Conservation (phyloP, 1,140 invertebrate species). For the Liolophura sinensis region DNA sequence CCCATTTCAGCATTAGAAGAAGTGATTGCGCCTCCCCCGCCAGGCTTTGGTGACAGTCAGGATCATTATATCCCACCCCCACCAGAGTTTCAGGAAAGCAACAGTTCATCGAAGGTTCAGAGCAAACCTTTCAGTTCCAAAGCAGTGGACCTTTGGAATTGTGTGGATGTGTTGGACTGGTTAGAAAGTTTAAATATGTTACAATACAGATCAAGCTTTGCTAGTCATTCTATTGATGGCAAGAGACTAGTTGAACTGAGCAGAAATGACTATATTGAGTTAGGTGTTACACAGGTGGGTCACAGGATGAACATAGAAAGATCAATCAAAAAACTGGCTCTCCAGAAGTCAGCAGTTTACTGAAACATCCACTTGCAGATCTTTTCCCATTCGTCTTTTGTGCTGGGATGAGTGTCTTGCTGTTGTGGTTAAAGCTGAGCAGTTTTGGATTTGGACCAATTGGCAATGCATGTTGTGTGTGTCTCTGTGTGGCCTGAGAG, state of each 20-base stretch:
- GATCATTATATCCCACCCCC: constrained; percentile 40
- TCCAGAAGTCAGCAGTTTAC: background rate
- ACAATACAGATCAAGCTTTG: constrained; percentile 52
- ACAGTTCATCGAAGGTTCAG: constrained; percentile 8
- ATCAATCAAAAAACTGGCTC: constrained; percentile 50
- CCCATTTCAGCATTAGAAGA: constrained; percentile 36
- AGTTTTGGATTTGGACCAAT: too few species aligned
- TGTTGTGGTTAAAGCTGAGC: too few species aligned
- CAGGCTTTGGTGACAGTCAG: constrained; percentile 34
- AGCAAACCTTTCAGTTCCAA: constrained; percentile 39
- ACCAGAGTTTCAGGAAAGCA: constrained; percentile 13
- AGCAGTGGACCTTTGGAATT: constrained; percentile 44
- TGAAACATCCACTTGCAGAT: too few species aligned
- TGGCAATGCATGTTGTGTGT: too few species aligned
- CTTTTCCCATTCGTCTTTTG: too few species aligned
- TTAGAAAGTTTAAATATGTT: constrained; percentile 49
- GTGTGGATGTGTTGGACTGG: constrained; percentile 54
- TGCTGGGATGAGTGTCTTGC: too few species aligned
- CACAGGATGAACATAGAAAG: constrained; percentile 55
- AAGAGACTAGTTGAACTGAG: constrained; percentile 43
- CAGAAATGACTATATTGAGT: constrained; percentile 49
- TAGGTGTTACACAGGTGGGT: constrained; percentile 54
- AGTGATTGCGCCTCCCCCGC: constrained; percentile 44
- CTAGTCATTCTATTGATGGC: constrained; percentile 49
- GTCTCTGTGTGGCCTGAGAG: too few species aligned